Base-by-base conservation (phyloP, 2,888 invertebrate genomes). In the Tiphia femorata region DNA sequence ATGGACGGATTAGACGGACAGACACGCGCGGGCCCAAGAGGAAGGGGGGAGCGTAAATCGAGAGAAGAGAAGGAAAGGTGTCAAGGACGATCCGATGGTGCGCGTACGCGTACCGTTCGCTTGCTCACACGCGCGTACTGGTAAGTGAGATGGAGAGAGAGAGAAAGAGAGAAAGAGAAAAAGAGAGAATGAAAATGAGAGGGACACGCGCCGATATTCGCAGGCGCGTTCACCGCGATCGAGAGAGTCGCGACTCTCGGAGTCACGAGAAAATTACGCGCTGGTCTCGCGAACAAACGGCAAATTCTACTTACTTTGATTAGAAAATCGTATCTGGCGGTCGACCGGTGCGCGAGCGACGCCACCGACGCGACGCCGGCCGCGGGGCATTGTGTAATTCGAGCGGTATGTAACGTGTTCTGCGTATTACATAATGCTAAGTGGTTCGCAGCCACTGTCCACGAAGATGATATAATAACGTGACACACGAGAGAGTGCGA, bases 71-170 rank as follows among this genome's bases (percentile, higher is more conserved):
- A 66, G 52, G 60, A 77, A 78, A 73, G 73, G 66, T 79, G 78
- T 79, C 78, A 79, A 81, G 79, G 80, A 80, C 78, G 75, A 67
- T 64, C 44, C 17, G 20, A 12, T 10, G 6, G 19, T 41, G 47
- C 49, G 60, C 41, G 60, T 47, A 14, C 33, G 3, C 33, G 33
- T 14, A n/a, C 5, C 33, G 33, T 33, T 33, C 12, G 14, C 6
- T 41, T 17, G 56, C 49, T 55, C 58, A 49, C 12, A 10, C 12
- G 41, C 12, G n/a, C 10, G n/a, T 12, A 16, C n/a, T n/a, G n/a
- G n/a, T n/a, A n/a, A n/a, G n/a, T n/a, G n/a, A n/a, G n/a, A n/a
- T n/a, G n/a, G n/a, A n/a, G n/a, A n/a, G n/a, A n/a, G n/a, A n/a
- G n/a, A n/a, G n/a, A n/a, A n/a, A n/a, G n/a, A n/a, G n/a, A n/a